phyloP scores from a whole-genome alignment of 2,888 invertebrate species.

The Caenorhabditis sp. region DNA sequence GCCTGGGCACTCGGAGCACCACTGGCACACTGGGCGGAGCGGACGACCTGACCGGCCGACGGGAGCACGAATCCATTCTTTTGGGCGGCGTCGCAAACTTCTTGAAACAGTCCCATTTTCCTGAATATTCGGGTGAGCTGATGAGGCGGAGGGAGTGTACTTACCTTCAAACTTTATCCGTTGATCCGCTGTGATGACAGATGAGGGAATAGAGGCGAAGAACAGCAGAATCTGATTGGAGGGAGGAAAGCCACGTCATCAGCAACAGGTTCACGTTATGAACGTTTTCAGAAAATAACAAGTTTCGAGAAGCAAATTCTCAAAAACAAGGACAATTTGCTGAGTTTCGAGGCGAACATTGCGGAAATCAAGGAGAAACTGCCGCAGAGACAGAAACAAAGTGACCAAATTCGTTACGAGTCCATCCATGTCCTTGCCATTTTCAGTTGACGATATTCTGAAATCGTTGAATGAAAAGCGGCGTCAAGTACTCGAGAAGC shows the following conservation, averaged over 20 bases:
- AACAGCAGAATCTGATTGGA: neutral
- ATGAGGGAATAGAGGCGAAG: slow-evolving; percentile 11
- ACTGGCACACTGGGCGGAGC: slow-evolving; percentile 29
- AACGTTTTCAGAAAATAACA: slow-evolving; percentile 30
- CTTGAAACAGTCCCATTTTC: slow-evolving; percentile 56
- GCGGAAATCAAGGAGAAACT: slow-evolving; percentile 33
- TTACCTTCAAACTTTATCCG: slow-evolving; percentile 38
- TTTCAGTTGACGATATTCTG: slow-evolving; percentile 47
- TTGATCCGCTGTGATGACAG: slow-evolving; percentile 1
- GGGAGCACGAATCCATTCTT: slow-evolving; percentile 37
- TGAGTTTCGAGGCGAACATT: slow-evolving; percentile 33
- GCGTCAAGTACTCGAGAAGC: slow-evolving; percentile 16
- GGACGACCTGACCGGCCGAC: slow-evolving; percentile 29
- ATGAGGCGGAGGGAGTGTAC: neutral
- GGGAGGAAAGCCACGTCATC: neutral
- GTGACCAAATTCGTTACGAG: slow-evolving; percentile 1
- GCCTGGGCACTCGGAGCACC: slow-evolving; percentile 1
- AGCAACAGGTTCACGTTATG: neutral
- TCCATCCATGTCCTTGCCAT: neutral
- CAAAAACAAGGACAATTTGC: slow-evolving; percentile 29
- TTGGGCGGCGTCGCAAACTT: slow-evolving; percentile 46
- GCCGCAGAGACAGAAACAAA: slow-evolving; percentile 24
- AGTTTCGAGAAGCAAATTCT: slow-evolving; percentile 20
- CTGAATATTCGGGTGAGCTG: neutral
- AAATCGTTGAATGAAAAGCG: slow-evolving; percentile 44